Evolutionary conservation across 2,797 vertebrate genomes (phyloP).

Genomic region (Channa striata): DNA sequence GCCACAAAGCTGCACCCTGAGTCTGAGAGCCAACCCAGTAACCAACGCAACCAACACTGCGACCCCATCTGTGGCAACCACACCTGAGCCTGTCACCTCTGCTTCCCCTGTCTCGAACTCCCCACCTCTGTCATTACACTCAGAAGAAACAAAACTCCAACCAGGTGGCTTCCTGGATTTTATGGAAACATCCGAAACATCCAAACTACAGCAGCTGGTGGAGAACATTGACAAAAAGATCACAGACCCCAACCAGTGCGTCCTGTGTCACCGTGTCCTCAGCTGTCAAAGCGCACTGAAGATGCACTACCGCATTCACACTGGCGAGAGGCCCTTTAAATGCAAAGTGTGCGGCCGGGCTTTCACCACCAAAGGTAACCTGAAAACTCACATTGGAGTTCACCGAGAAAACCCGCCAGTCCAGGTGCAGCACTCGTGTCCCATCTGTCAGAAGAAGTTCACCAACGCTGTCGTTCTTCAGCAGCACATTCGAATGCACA

Average conservation of each 20-base stretch:
- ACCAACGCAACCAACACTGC: slow-evolving; percentile 63
- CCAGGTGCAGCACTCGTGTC: slow-evolving; percentile 95
- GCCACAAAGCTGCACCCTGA: slow-evolving; percentile 77
- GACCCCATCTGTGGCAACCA: slow-evolving; percentile 44
- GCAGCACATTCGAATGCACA: slow-evolving; percentile 99
- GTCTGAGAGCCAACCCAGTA: slow-evolving; percentile 71
- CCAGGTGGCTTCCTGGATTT: slow-evolving; percentile 88
- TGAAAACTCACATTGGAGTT: slow-evolving; percentile 96
- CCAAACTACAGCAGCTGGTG: slow-evolving; percentile 96
- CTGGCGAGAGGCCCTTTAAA: slow-evolving; percentile 96
- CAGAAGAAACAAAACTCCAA: slow-evolving; percentile 88
- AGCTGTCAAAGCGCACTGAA: slow-evolving; percentile 98
- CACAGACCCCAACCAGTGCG: slow-evolving; percentile 93
- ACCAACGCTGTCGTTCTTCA: slow-evolving; percentile 96
- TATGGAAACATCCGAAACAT: slow-evolving; percentile 95
- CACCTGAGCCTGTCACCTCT: slow-evolving; percentile 77
- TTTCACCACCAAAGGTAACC: slow-evolving; percentile 98
- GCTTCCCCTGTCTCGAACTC: slow-evolving; percentile 83
- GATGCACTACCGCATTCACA: slow-evolving; percentile 99
- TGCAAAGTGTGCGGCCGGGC: slow-evolving; percentile 97
- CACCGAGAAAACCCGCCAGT: slow-evolving; percentile 94
- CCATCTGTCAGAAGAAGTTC: slow-evolving; percentile 99
- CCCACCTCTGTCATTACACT: slow-evolving; percentile 78
- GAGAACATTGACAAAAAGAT: slow-evolving; percentile 99
- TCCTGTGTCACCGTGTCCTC: slow-evolving; percentile 95